Conservation (phyloP, 2,113 vertebrate genomes). For the Antennarius striatus region DNA sequence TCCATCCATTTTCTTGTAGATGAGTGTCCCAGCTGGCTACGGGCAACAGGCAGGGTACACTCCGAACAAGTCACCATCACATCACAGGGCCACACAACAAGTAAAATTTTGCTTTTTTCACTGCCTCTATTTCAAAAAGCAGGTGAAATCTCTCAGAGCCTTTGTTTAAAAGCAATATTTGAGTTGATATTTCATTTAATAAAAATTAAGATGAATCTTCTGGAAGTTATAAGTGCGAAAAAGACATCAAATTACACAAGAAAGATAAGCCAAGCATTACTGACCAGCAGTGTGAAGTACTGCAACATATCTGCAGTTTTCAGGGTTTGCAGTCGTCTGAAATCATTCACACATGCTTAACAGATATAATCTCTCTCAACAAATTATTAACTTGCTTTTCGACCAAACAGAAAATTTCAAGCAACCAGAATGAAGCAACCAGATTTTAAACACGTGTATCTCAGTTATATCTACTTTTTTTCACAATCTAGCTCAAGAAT, state of each 20-base stretch:
- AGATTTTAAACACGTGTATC: background rate
- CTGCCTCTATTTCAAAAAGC: background rate
- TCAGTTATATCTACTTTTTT: no score
- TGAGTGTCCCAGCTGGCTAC: no score
- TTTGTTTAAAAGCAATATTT: background rate
- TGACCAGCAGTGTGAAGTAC: conserved; percentile 60
- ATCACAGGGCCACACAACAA: background rate
- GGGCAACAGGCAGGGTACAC: no score
- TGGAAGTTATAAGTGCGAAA: no score
- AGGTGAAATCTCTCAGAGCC: background rate
- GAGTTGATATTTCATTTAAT: background rate
- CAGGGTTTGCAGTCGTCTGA: conserved; percentile 4
- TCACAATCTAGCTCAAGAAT: no score
- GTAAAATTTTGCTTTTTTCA: background rate
- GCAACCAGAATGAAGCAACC: background rate
- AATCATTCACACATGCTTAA: conserved; percentile 5
- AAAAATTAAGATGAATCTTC: background rate
- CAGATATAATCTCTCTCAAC: conserved; percentile 25
- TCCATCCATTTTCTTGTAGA: no score
- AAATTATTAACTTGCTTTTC: conserved; percentile 55
- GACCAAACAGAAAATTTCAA: background rate
- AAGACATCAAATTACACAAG: background rate
- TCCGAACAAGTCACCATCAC: no score
- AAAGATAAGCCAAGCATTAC: conserved; percentile 2
- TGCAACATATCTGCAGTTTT: conserved; percentile 48